These are phyloP conservation scores for Parelbella ahira DNA, from an alignment of 2,888 invertebrate species.

Conservation along the genomic window DNA sequence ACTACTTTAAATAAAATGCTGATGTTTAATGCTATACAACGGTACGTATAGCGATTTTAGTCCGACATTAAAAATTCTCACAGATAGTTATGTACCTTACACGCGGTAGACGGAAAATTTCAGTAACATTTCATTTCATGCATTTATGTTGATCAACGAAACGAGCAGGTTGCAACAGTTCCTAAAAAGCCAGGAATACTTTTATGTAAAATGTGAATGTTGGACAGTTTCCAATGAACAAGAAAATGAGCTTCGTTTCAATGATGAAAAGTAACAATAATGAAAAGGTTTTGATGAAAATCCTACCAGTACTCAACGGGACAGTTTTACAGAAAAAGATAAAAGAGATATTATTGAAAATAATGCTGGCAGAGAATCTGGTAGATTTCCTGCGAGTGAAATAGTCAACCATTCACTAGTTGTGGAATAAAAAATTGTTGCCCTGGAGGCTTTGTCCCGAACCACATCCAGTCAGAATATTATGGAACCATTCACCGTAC, in stretches of 20 bases:
- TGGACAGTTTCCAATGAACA: neutral
- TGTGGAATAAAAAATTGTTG: neutral
- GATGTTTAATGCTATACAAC: no score
- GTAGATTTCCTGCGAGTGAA: neutral
- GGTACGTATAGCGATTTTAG: no score
- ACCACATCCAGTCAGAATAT: no score
- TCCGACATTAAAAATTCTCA: no score
- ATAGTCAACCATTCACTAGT: constrained; percentile 1
- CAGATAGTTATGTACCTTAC: no score
- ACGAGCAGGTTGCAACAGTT: no score
- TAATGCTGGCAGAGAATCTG: constrained; percentile 5
- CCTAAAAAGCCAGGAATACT: no score
- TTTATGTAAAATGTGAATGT: neutral
- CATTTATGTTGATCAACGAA: no score
- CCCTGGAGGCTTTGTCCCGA: neutral
- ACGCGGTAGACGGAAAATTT: no score
- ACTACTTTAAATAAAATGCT: no score
- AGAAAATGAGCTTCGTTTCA: neutral
- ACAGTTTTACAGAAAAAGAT: constrained; percentile 8
- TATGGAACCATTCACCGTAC: neutral
- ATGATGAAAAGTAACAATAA: constrained; percentile 6
- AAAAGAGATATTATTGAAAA: no score
- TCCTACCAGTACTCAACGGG: neutral
- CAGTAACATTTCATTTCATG: no score
- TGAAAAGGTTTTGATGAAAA: neutral